A percentile compares a stretch with the other conserved stretches of the same genome.
Conservation (phyloP, 1,140 invertebrate species). For the Acyrthosiphon pisum region DNA sequence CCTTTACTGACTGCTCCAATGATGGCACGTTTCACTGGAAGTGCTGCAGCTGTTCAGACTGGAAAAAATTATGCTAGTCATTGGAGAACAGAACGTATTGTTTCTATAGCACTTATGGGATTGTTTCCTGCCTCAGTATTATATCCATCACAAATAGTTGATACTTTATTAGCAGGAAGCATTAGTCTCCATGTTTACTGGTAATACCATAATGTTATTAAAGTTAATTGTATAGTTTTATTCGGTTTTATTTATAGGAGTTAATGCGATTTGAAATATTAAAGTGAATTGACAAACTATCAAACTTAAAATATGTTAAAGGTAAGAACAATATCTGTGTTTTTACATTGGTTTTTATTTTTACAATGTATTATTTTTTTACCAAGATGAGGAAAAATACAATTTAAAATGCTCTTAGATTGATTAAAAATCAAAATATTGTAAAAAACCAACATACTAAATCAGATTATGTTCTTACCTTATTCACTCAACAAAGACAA, state of each 20-base stretch:
- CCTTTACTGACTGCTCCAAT: constrained; percentile 18
- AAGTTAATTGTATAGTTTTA: not conserved
- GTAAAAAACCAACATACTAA: not conserved
- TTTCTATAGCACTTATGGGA: constrained; percentile 38
- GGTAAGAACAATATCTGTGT: not conserved
- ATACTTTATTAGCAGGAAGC: constrained; percentile 40
- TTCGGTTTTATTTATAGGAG: not conserved
- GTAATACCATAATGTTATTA: not conserved
- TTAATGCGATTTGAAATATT: not conserved
- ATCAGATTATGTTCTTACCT: not conserved
- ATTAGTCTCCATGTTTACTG: constrained; percentile 32
- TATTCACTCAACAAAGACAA: not conserved
- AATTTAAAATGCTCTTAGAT: too few species aligned
- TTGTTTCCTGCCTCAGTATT: constrained; percentile 42
- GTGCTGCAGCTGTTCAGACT: not conserved
- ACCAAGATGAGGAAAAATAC: too few species aligned
- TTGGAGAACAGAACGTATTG: constrained; percentile 40
- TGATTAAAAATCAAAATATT: not conserved
- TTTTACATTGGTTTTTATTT: not conserved
- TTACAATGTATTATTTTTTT: not conserved
- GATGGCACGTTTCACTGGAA: constrained; percentile 17
- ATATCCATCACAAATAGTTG: constrained; percentile 24
- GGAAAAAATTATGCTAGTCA: constrained; percentile 24
- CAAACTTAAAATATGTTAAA: too few species aligned
- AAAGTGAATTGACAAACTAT: not conserved